A percentile compares a stretch with the other conserved stretches of the same genome.
Evolutionary conservation across 2,113 vertebrate genomes (phyloP).

Genomic region (Pristiophorus japonicus): DNA sequence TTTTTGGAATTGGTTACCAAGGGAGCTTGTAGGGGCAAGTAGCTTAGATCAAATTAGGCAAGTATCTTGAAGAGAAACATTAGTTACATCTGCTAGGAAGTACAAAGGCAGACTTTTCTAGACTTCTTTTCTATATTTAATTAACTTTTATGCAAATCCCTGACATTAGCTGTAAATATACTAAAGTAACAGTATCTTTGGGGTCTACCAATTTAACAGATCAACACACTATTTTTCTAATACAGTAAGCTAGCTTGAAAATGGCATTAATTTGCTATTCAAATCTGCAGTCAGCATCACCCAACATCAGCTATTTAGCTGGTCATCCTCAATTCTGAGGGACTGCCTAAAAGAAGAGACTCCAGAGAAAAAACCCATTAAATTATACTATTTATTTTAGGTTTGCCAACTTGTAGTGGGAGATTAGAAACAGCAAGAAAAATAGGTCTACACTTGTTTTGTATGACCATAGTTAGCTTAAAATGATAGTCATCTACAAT

Average conservation of each 20-base stretch:
- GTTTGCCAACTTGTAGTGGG: background rate
- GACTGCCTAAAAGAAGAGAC: too few relatives aligned
- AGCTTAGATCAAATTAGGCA: background rate
- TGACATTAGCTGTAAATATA: background rate
- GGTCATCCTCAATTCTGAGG: too few relatives aligned
- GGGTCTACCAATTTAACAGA: background rate
- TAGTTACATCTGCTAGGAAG: background rate
- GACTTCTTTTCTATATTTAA: background rate
- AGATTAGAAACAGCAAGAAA: background rate
- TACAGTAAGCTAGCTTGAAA: background rate
- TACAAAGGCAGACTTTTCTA: background rate
- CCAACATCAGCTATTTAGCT: background rate
- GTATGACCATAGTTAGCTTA: background rate
- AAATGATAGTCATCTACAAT: background rate
- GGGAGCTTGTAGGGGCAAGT: background rate
- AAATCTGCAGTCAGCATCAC: background rate
- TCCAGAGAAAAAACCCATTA: background rate
- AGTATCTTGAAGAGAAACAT: background rate
- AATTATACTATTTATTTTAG: background rate
- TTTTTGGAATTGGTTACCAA: background rate
- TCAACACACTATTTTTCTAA: background rate
- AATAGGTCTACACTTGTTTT: background rate
- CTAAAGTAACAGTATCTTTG: background rate
- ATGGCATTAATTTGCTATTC: background rate
- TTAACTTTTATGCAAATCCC: background rate